Evolutionary conservation across 2,113 vertebrate genomes (phyloP).

Genomic region (Corythoichthys intestinalis): DNA sequence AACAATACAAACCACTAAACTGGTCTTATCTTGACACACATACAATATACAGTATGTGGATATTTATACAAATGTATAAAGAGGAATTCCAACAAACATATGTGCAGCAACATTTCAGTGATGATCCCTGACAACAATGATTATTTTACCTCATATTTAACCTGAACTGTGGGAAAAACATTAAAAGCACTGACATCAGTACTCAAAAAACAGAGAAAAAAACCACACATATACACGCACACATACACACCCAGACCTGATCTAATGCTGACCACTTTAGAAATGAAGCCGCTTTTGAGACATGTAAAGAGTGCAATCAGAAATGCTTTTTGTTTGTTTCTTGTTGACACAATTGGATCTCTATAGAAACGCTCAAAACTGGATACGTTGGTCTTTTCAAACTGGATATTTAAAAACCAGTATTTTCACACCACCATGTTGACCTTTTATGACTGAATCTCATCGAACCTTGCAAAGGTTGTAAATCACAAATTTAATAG

Average conservation of each 20-base stretch:
- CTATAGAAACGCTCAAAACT: background rate
- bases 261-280: background rate
- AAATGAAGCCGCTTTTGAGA: background rate
- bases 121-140: slow-evolving; percentile 62
- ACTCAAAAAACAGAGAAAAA: slow-evolving; percentile 18
- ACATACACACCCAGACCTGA: background rate
- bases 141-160: slow-evolving; percentile 44
- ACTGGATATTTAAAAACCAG: background rate
- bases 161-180: slow-evolving; percentile 53
- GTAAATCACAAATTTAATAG: slow-evolving; percentile 15
- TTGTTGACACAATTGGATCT: background rate
- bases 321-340: background rate
- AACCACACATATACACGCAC: background rate
- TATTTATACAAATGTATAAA: slow-evolving; percentile 58
- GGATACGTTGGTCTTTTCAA: background rate
- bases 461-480: background rate
- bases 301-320: background rate
- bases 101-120: slow-evolving; percentile 45
- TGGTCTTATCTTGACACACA: slow-evolving; percentile 65
- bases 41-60: slow-evolving; percentile 60
- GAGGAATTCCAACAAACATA: slow-evolving; percentile 36
- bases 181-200: slow-evolving; percentile 46
- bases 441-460: slow-evolving; percentile 14
- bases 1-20: slow-evolving; percentile 76
- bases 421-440: slow-evolving; percentile 15